A percentile compares a stretch with the other conserved stretches of the same genome.
Conservation (phyloP, 92 coral and sea anemone species). For the Zoanthus sociatus region DNA sequence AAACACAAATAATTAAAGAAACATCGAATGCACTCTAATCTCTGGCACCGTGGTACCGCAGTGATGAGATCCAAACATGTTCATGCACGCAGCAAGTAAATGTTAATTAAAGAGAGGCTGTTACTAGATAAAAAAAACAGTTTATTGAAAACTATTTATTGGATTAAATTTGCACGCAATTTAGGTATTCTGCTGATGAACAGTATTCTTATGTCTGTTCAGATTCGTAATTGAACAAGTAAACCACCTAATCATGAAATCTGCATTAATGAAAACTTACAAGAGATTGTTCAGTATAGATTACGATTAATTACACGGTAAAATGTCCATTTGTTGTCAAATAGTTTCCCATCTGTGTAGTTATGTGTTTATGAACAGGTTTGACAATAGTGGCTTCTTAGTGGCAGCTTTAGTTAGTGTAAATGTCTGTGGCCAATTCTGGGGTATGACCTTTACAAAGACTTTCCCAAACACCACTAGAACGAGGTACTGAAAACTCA, state of each 20-base stretch:
- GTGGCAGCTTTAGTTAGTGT: background rate
- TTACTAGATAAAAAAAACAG: too few relatives aligned
- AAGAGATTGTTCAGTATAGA: background rate
- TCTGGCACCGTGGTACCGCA: too few relatives aligned
- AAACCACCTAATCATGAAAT: background rate
- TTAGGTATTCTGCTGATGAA: too few relatives aligned
- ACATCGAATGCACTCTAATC: too few relatives aligned
- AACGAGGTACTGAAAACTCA: background rate
- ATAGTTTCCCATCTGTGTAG: slow-evolving; percentile 1
- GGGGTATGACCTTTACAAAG: slow-evolving; percentile 3
- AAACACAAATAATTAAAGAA: too few relatives aligned
- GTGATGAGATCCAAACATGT: too few relatives aligned
- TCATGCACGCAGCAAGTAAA: too few relatives aligned
- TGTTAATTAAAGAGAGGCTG: too few relatives aligned
- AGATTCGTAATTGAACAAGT: background rate
- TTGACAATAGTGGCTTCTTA: background rate
- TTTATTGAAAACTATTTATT: too few relatives aligned
- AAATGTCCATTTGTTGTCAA: background rate
- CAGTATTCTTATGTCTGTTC: too few relatives aligned
- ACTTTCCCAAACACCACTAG: background rate
- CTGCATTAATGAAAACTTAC: background rate
- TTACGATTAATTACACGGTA: background rate
- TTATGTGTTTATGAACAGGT: background rate
- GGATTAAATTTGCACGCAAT: too few relatives aligned
- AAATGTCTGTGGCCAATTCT: background rate